A percentile compares a stretch with the other conserved stretches of the same genome.
These are phyloP conservation scores for Chaenodraco wilsoni DNA, from an alignment of 2,797 vertebrate species.

Conservation along the genomic window DNA sequence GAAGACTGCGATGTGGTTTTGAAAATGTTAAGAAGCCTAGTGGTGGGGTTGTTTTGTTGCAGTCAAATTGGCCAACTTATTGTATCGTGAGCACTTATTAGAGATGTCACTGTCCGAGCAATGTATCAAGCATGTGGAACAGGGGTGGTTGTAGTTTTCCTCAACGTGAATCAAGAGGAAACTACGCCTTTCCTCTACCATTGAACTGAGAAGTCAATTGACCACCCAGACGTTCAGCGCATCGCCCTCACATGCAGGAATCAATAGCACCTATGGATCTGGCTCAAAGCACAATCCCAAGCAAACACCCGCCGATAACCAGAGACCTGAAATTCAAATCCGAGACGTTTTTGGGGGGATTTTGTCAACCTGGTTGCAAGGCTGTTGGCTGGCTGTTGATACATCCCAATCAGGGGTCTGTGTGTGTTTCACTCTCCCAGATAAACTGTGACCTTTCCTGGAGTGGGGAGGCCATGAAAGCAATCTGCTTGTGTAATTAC, in stretches of 20 bases:
- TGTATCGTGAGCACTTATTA: background rate
- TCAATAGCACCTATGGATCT: conserved; percentile 46
- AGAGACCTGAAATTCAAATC: conserved; percentile 38
- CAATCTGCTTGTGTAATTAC: conserved; percentile 85
- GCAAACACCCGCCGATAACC: conserved; percentile 23
- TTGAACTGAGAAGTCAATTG: conserved; percentile 48
- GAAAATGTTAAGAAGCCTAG: background rate
- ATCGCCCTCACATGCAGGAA: conserved; percentile 18
- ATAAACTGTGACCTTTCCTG: conserved; percentile 82
- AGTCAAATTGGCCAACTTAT: background rate
- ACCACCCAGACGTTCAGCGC: background rate
- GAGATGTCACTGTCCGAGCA: background rate
- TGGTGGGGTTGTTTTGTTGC: background rate
- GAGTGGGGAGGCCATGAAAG: conserved; percentile 76
- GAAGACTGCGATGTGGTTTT: background rate
- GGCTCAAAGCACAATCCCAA: background rate
- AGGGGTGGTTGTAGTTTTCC: background rate
- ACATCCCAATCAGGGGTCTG: conserved; percentile 65
- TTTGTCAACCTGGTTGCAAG: conserved; percentile 7
- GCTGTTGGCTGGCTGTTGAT: conserved; percentile 44
- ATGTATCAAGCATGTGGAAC: background rate
- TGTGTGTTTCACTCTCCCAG: conserved; percentile 64
- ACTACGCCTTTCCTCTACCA: background rate
- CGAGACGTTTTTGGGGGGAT: background rate
- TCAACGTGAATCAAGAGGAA: conserved; percentile 16